phyloP scores from a whole-genome alignment of 2,888 invertebrate genomes.

The Mechanitis mazaeus region DNA sequence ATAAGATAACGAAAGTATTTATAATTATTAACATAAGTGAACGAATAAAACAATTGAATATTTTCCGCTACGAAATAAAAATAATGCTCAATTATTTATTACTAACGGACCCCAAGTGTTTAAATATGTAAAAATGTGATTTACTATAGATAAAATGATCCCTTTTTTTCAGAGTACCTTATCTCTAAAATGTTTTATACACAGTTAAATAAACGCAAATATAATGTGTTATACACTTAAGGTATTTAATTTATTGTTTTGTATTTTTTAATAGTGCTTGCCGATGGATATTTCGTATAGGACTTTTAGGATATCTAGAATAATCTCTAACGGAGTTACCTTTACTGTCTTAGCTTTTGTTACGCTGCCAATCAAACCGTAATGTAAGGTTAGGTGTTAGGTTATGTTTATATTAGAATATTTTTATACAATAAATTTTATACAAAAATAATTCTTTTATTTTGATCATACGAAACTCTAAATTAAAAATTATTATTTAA shows the following conservation, averaged over 20 bases:
- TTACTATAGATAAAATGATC: slow-evolving; percentile 38
- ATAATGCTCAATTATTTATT: slow-evolving; percentile 20
- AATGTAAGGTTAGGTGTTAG: slow-evolving; percentile 14
- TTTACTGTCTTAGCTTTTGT: slow-evolving; percentile 22
- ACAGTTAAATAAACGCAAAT: slow-evolving; percentile 6
- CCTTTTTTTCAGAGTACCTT: background rate
- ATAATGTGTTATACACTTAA: slow-evolving; percentile 6
- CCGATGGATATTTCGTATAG: slow-evolving; percentile 27
- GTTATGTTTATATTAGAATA: slow-evolving; percentile 19
- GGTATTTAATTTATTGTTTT: slow-evolving; percentile 30
- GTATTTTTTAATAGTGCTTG: slow-evolving; percentile 27
- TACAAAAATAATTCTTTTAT: slow-evolving; percentile 10
- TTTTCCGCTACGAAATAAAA: slow-evolving; percentile 1
- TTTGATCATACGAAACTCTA: background rate
- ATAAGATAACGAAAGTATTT: background rate
- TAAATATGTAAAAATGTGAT: slow-evolving; percentile 45
- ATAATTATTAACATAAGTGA: slow-evolving; percentile 2
- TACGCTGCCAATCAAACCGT: slow-evolving; percentile 30
- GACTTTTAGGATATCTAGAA: slow-evolving; percentile 11
- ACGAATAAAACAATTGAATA: background rate
- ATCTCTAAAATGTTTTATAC: slow-evolving; percentile 20
- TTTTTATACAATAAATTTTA: slow-evolving; percentile 26
- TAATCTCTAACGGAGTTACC: slow-evolving; percentile 24
- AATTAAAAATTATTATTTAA: no score
- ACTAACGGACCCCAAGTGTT: slow-evolving; percentile 42